Base-by-base conservation (phyloP, 2,888 invertebrate species). In the Muscina levida region DNA sequence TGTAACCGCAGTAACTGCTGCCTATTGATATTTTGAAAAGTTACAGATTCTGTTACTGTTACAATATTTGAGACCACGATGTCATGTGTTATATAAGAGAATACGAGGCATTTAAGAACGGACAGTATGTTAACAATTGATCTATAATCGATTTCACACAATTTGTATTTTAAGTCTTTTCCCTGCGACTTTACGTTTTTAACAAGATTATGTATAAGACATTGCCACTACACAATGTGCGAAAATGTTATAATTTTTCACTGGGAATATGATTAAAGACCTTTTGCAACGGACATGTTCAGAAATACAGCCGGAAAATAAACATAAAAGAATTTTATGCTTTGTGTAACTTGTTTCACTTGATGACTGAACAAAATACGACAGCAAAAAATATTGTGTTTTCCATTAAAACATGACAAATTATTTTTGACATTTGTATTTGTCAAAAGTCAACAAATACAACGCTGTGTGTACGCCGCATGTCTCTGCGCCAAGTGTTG, bases 371-470 rank as follows among this genome's bases (percentile, higher is more conserved):
- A 24, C n/a, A n/a, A 10, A 26, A 51, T 19, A 51, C 51, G 19
- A 22, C 11, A 51, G 10, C 51, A 17, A 51, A 37, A 62, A 8
- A 8, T 15, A 6, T 59, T 24, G 2, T 62, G 62, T 62, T 62
- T 62, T 62, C 22, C 22, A 42, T 62, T 62, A 42, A 62, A 62
- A 62, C 77, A 73, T 82, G 82, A 82, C 82, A 83, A 79, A 82
- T 82, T 77, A 82, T 68, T 71, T 83, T 79, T 77, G 79, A 79
- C 77, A 79, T 83, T 79, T 83, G 77, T 72, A 74, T 78, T 81
- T 81, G 77, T 74, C 70, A 71, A 31, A 31, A 74, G 26, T 68
- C 26, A 67, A 51, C 73, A 77, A 76, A 76, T 65, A 53, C n/a
- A 44, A 51, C 51, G 62, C 15, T 65, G 24, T 56, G 67, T 31